phyloP scores from a whole-genome alignment of 1,140 invertebrate genomes.

The Caenorhabditis brenneri region DNA sequence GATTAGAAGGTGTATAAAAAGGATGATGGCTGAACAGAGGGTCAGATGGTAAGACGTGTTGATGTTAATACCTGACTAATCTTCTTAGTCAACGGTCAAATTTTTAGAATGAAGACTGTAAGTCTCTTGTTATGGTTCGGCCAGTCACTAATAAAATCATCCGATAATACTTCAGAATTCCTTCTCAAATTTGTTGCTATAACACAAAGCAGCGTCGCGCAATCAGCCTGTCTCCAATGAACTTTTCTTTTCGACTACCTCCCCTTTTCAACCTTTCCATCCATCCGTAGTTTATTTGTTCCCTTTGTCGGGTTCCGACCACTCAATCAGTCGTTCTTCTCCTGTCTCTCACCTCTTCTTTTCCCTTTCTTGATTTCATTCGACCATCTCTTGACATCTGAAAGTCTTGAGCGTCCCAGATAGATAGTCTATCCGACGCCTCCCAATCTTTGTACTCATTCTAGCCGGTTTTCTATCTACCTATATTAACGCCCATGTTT shows the following conservation, averaged over 20 bases:
- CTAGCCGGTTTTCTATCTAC: background rate
- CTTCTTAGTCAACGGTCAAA: background rate
- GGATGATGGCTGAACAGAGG: background rate
- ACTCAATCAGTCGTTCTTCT: conserved; percentile 18
- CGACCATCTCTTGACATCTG: background rate
- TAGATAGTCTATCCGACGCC: background rate
- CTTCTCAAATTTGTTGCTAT: background rate
- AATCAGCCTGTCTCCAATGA: conserved; percentile 4
- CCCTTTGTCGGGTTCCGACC: conserved; percentile 34
- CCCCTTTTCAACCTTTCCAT: background rate
- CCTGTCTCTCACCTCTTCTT: background rate
- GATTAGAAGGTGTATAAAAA: background rate
- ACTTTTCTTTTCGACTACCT: background rate
- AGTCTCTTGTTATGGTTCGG: background rate
- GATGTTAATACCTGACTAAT: background rate
- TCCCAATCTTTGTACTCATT: background rate
- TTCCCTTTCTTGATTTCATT: conserved; percentile 7
- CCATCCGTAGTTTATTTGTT: conserved; percentile 35
- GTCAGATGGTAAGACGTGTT: background rate
- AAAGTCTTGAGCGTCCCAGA: background rate
- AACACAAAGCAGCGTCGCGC: conserved; percentile 8
- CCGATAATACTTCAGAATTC: background rate
- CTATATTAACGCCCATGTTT: background rate
- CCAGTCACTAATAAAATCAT: background rate
- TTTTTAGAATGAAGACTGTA: background rate